These are phyloP conservation scores for Tor tambroides DNA, from an alignment of 2,113 vertebrate species.

Conservation along the genomic window DNA sequence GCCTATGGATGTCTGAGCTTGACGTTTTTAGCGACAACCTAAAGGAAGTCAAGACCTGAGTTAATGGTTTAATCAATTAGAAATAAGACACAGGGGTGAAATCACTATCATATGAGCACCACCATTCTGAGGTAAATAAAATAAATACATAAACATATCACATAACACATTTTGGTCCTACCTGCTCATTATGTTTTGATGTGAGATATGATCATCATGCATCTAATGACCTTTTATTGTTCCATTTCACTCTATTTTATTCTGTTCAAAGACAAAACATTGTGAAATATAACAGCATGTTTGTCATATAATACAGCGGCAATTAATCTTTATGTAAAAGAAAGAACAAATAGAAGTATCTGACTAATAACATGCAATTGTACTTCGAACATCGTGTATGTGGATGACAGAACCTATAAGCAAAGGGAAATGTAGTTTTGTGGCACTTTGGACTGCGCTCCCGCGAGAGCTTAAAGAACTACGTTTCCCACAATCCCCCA, in stretches of 20 bases:
- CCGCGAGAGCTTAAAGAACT: conserved; percentile 45
- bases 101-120: neutral
- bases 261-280: too few species aligned
- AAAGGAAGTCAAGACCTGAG: neutral
- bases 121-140: neutral
- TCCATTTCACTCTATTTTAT: too few species aligned
- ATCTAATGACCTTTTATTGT: too few species aligned
- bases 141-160: neutral
- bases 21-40: neutral
- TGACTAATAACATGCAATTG: too few species aligned
- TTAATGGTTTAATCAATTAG: neutral
- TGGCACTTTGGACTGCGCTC: accelerated
- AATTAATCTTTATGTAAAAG: neutral
- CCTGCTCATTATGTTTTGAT: neutral
- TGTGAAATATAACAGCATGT: too few species aligned
- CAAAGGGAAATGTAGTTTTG: conserved; percentile 59
- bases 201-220: too few species aligned
- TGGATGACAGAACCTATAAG: too few species aligned
- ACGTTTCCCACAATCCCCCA: conserved; percentile 58
- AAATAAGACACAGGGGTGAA: neutral
- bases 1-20: neutral
- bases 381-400: neutral
- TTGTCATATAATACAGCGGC: neutral
- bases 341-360: too few species aligned
- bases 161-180: neutral